These are phyloP conservation scores for Fukomys damarensis DNA, from an alignment of 2,113 vertebrate genomes.

Conservation along the genomic window DNA sequence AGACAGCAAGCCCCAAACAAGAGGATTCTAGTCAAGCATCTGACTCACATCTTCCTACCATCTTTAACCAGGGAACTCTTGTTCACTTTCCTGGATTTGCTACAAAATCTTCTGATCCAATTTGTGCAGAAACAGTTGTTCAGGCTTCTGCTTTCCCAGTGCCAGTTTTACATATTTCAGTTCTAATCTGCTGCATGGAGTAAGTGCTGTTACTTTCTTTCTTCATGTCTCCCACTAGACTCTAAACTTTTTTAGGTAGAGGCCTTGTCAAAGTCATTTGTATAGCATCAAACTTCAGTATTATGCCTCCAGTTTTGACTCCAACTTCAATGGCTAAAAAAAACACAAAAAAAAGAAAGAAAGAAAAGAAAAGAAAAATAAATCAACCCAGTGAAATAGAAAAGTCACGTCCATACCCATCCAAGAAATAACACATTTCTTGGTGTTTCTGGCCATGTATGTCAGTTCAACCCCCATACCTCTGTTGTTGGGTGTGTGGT, in stretches of 20 bases:
- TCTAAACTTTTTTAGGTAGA: neutral
- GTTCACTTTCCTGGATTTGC: neutral
- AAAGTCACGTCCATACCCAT: neutral
- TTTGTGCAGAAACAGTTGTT: neutral
- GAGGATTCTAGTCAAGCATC: neutral
- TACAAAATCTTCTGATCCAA: neutral
- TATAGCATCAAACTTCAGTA: neutral
- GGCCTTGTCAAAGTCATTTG: neutral
- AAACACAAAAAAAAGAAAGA: too few species aligned
- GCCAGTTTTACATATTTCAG: neutral
- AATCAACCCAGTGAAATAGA: neutral
- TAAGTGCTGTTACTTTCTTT: conserved; percentile 7
- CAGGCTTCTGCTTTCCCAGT: neutral
- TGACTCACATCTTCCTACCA: neutral
- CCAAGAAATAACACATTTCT: neutral
- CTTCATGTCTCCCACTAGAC: neutral
- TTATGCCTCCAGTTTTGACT: neutral
- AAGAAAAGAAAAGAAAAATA: neutral
- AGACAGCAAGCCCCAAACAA: neutral
- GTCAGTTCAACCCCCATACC: neutral
- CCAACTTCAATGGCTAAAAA: neutral
- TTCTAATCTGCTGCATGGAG: neutral
- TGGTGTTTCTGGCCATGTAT: neutral
- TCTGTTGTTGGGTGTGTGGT: neutral
- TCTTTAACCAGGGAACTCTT: neutral